Conservation (phyloP, 2,888 invertebrate species). For the Sarcophaga carnaria region DNA sequence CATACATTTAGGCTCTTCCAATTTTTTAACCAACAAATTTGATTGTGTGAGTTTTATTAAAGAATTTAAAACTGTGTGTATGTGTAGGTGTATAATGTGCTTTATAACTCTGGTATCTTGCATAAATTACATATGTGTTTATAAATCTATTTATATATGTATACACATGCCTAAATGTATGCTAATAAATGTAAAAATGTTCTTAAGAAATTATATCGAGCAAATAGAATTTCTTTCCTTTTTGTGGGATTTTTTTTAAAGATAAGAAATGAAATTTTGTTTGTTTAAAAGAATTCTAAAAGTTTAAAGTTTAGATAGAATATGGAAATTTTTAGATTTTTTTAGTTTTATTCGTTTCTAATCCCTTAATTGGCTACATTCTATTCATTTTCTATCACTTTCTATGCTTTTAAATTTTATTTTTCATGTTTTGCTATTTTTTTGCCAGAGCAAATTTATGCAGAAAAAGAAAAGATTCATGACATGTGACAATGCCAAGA, state of each 20-base stretch:
- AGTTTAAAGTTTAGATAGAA: background rate
- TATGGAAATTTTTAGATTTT: background rate
- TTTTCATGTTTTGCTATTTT: too few species aligned
- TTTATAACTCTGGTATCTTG: background rate
- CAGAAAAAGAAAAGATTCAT: too few species aligned
- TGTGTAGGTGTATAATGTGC: background rate
- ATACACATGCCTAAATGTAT: background rate
- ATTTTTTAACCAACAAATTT: background rate
- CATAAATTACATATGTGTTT: background rate
- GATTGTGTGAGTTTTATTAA: background rate
- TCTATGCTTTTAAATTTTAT: too few species aligned
- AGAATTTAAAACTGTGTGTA: background rate
- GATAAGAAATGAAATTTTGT: too few species aligned
- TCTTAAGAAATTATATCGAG: too few species aligned
- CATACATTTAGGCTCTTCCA: background rate
- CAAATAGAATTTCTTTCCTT: too few species aligned
- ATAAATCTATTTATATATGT: background rate
- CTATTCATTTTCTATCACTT: too few species aligned
- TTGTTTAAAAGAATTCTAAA: too few species aligned
- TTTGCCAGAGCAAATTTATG: too few species aligned
- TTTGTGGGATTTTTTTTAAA: too few species aligned
- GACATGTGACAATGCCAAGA: too few species aligned
- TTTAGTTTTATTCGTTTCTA: background rate
- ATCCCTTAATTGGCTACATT: too few species aligned
- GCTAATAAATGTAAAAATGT: background rate